These are phyloP conservation scores for Parnassius orleans DNA, from an alignment of 2,888 invertebrate genomes.

Conservation along the genomic window DNA sequence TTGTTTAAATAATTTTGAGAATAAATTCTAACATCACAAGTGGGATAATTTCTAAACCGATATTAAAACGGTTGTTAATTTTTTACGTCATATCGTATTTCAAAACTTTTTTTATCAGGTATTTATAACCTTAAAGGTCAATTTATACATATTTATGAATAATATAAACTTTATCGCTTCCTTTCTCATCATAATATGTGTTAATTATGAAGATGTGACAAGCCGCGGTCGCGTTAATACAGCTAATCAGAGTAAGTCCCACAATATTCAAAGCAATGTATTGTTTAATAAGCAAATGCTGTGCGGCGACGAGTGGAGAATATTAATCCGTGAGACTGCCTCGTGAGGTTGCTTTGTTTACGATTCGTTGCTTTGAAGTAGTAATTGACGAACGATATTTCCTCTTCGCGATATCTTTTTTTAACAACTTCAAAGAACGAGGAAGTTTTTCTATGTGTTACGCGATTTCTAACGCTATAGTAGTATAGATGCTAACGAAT, in stretches of 20 bases:
- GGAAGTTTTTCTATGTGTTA: not conserved
- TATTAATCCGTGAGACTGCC: conserved; percentile 17
- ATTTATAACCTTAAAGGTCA: conserved; percentile 5
- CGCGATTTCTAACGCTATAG: too few species aligned
- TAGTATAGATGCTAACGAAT: too few species aligned
- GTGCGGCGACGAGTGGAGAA: conserved; percentile 17
- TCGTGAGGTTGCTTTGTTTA: conserved; percentile 8
- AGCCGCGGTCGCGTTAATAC: not conserved
- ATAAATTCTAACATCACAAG: too few species aligned
- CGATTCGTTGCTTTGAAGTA: conserved; percentile 10
- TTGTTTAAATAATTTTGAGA: too few species aligned
- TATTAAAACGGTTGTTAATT: too few species aligned
- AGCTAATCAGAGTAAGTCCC: conserved; percentile 12
- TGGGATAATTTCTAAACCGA: too few species aligned
- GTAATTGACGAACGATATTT: conserved; percentile 6
- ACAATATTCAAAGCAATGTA: conserved; percentile 21
- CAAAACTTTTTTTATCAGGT: too few species aligned
- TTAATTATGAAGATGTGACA: conserved; percentile 17
- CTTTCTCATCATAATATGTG: conserved; percentile 6
- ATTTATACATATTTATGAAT: conserved; percentile 20
- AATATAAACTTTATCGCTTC: conserved; percentile 8
- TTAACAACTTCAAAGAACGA: too few species aligned
- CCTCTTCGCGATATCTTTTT: not conserved
- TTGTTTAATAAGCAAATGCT: conserved; percentile 17
- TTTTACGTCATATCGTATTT: too few species aligned